A percentile compares a stretch with the other conserved stretches of the same genome.
Conservation (phyloP, 1,140 invertebrate species). For the Chlorops oryzae region DNA sequence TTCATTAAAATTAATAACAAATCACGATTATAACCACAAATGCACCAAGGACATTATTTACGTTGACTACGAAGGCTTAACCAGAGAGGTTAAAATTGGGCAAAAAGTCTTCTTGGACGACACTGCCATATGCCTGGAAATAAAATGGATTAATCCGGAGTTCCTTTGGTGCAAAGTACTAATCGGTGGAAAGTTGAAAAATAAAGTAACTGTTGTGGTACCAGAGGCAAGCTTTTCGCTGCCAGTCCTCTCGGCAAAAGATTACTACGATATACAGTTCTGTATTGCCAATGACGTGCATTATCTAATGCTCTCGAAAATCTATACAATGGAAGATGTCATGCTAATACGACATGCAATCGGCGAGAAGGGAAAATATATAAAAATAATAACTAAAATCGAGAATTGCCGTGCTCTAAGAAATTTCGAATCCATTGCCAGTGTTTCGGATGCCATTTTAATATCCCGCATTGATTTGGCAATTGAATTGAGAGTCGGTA, state of each 20-base stretch:
- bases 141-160: constrained; percentile 54
- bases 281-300: constrained; percentile 91
- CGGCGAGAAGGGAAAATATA: constrained; percentile 84
- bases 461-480: constrained; percentile 92
- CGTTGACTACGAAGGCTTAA: constrained; percentile 80
- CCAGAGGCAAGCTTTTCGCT: constrained; percentile 90
- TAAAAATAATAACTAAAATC: constrained; percentile 93
- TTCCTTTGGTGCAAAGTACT: constrained; percentile 73
- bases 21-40: constrained; percentile 71
- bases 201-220: constrained; percentile 90
- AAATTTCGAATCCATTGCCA: constrained; percentile 89
- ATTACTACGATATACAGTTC: constrained; percentile 86
- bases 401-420: constrained; percentile 93
- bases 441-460: constrained; percentile 91
- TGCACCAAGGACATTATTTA: constrained; percentile 68
- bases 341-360: constrained; percentile 80
- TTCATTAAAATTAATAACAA: constrained; percentile 79
- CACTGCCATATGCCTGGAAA: constrained; percentile 90
- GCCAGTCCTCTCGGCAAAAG: constrained; percentile 95
- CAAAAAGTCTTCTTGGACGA: constrained; percentile 91
- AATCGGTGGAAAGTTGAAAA: constrained; percentile 91
- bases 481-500: constrained; percentile 95
- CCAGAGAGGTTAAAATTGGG: constrained; percentile 78
- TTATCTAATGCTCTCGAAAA: constrained; percentile 98
- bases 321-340: constrained; percentile 84